Evolutionary conservation across 2,113 vertebrate genomes (phyloP).

Genomic region (Prolemur simus): DNA sequence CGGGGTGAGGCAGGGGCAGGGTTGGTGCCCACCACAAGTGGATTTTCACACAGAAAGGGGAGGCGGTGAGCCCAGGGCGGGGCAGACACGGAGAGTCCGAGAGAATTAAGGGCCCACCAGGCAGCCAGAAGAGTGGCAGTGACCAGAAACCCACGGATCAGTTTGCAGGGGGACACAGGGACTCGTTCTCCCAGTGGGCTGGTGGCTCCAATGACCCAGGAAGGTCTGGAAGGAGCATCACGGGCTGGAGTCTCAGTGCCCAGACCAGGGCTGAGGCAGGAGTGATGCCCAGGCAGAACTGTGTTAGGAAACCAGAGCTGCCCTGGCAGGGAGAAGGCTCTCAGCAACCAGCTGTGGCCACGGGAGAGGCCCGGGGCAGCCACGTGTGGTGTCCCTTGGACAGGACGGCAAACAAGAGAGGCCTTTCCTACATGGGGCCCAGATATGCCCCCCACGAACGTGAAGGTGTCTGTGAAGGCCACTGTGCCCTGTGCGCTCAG

Average conservation of each 20-base stretch:
- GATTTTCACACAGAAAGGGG: neutral
- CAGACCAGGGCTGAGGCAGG: too few species aligned
- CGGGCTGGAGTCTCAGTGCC: neutral
- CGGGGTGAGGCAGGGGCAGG: fast-evolving
- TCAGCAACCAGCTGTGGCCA: neutral
- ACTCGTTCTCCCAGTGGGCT: neutral
- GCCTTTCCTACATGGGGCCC: neutral
- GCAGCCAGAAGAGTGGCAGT: neutral
- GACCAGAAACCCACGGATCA: neutral
- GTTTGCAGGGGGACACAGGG: neutral
- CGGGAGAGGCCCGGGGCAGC: neutral
- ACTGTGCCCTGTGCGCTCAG: neutral
- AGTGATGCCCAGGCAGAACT: neutral
- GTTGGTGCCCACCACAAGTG: fast-evolving
- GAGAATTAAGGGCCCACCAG: neutral
- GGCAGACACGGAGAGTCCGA: neutral
- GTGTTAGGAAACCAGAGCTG: fast-evolving
- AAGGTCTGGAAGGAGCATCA: too few species aligned
- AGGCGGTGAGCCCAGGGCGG: neutral
- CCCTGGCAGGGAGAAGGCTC: too few species aligned
- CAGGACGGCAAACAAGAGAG: too few species aligned
- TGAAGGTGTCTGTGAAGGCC: neutral
- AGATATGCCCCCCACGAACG: neutral
- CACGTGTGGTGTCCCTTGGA: fast-evolving
- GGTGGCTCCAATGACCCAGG: neutral